Base-by-base conservation (phyloP, 1,140 invertebrate genomes). In the Acromyrmex charruanus region DNA sequence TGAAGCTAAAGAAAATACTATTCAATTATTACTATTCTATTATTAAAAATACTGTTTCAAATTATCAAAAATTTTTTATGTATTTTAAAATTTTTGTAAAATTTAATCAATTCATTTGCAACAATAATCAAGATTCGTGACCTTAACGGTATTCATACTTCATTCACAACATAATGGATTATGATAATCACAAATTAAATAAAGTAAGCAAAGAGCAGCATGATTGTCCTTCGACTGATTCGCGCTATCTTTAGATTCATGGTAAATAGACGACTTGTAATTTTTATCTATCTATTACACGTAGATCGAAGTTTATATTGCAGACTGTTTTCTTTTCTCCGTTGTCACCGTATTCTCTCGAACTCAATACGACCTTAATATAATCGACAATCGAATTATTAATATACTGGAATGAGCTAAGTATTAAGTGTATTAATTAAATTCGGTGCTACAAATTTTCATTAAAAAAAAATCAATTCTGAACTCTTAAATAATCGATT, bases 301-400 rank as follows among this genome's bases (percentile, higher is more conserved):
- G 10, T 74, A 53, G 63, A 79, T 81, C 63, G 31, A 72, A 81
- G 71, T 87, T 90, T 74, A 87, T 58, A 72, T 82, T 59, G 58
- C 51, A 3, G 1, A 1, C 18, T 63, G 31, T 66, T 61, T 72
- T 21, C 63, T 69, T 35, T 16, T 58, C 58, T 63, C 14, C 7
- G 16, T 3, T 16, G 3, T 21, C 63, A 39, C 21, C 14, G 10
- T 1, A 14, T 53, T 2, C n/a, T 2, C 9, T 35, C 6, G 1
- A 44, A 58, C 3, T 39, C 0, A 39, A 44, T 49, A 16, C 14
- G 5, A 63, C 16, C 18, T 1, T 18, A 25, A 25, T 25, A 25
- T 44, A 49, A 35, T 14, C 3, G n/a, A 53, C 39, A 49, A 25
- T 49, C 25, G 49, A 1, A 69, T 3, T 25, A 25, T 44, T 12